Base-by-base conservation (phyloP, 2,888 invertebrate species). In the Endotricha flammealis region DNA sequence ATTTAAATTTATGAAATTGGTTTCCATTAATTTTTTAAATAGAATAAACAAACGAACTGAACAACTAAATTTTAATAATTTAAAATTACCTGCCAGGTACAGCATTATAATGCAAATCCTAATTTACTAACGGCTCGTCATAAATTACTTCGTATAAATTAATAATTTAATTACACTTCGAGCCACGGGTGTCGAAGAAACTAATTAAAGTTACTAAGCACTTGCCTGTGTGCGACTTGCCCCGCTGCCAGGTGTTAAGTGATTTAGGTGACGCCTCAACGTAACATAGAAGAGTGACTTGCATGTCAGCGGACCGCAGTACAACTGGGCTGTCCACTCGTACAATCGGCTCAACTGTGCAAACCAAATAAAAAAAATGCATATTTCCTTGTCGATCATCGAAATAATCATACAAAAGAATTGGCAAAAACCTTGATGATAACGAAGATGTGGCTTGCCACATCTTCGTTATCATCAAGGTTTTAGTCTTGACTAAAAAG, bases 261-360 rank as follows among this genome's bases (percentile, higher is more conserved):
- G 95, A 92, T 67, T 91, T 93, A 20, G 96, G 95, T 36, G 94
- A 94, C 7, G 95, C 94, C 72, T 96, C 96, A 13, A 95, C 93
- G 77, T 92, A 91, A 76, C 96, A 96, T 66, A 94, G 93, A 45
- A 96, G 88, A 31, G 92, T 90, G 17, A 95, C 94, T 73, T 95
- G 92, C 76, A 91, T 91, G 51, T 93, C 93, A 32, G 91, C 86
- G 12, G 95, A 93, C 5, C 95, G 94, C 40, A 92, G 92, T 38
- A 96, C 92, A 55, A 95, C 89, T 75, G 95, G 93, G 81, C 92
- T 94, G 39, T 90, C 90, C 46, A 95, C 94, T 74, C 93, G 92
- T 51, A 95, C 92, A 66, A 92, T 78, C 34, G 96, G 96, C 62
- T 91, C 91, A 88, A 96, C 96, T 96, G 50, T 36, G 40, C 42